A percentile compares a stretch with the other conserved stretches of the same genome.
These are phyloP conservation scores for Triplophysa yarkandensis DNA, from an alignment of 2,797 vertebrate species.

Conservation along the genomic window DNA sequence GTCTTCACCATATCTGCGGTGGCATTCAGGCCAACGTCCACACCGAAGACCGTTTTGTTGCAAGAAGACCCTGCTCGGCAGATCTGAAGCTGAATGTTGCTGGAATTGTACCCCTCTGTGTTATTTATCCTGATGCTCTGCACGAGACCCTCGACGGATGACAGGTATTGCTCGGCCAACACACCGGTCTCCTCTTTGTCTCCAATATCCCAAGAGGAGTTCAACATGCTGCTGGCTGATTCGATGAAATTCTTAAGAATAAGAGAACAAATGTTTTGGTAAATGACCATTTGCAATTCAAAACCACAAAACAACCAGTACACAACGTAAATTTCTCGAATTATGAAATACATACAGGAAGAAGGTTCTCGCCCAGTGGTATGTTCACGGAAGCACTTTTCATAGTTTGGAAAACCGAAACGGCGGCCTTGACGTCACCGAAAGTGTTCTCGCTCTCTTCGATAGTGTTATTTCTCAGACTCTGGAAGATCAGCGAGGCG, in stretches of 20 bases:
- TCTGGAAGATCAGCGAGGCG: slow-evolving; percentile 65
- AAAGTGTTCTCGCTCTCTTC: background rate
- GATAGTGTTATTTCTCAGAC: slow-evolving; percentile 61
- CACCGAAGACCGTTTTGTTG: slow-evolving; percentile 53
- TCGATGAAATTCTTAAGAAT: slow-evolving; percentile 64
- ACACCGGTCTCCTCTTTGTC: accelerated
- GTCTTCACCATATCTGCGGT: slow-evolving; percentile 62
- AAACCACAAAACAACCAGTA: background rate
- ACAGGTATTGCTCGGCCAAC: slow-evolving; percentile 68
- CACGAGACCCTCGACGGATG: slow-evolving; percentile 70
- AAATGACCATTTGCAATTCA: background rate
- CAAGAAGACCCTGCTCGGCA: slow-evolving; percentile 56
- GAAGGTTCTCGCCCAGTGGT: slow-evolving; percentile 38
- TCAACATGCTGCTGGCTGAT: slow-evolving; percentile 72
- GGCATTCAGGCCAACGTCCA: slow-evolving; percentile 57
- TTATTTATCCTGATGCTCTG: slow-evolving; percentile 62
- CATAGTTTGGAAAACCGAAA: slow-evolving; percentile 66
- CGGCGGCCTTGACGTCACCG: slow-evolving; percentile 62
- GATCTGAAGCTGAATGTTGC: slow-evolving; percentile 69
- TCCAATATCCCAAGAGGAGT: slow-evolving; percentile 48
- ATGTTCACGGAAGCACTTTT: background rate
- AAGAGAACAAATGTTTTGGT: slow-evolving; percentile 31
- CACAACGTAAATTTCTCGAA: no score
- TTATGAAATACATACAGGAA: slow-evolving; percentile 63
- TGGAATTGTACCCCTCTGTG: background rate